Base-by-base conservation (phyloP, 2,797 vertebrate species). In the Echiichthys vipera region DNA sequence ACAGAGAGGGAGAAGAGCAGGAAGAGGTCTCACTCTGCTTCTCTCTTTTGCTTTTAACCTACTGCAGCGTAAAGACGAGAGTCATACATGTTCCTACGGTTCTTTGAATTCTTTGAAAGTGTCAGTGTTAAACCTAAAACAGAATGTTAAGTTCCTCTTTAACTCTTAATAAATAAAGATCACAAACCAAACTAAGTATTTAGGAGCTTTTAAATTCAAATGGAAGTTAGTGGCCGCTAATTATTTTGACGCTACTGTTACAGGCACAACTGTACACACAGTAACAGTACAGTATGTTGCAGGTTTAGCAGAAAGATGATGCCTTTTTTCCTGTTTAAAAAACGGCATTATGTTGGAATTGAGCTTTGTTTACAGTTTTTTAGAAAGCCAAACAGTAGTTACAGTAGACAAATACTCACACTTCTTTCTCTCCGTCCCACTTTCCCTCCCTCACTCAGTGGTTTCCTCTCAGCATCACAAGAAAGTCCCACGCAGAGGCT, bases 381-480 rank as follows among this genome's bases (percentile, higher is more conserved):
- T 18, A 8, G 18, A 15, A 8, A 11, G 27, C 34, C 39, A 54
- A 63, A 47, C 36, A 10, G 30, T 43, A 10, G 30, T 43, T 39
- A 18, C 22, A 53, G 40, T 20, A 34, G 13, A 51, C 12, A 51
- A 22, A 32, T 18, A 63, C 17, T 65, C 17, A n/a, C 6, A 25
- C 7, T 78, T 40, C 9, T 64, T 24, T 36, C 42, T 42, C 71
- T 65, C 34, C 5, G 5, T 43, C n/a, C 34, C 14, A 62, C 46
- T 11, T 15, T 80, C 37, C 2, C 57, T 75, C 49, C 3, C 68
- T 71, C 69, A 37, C 54, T 71, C 62, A 53, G 71, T 75, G 74
- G 72, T 84, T 78, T 76, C 68, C 75, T 85, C 61, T 46, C 77
- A 70, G 81, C 74, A 81, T 83, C 84, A 77, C 55, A 84, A 84